Base-by-base conservation (phyloP, 1,140 invertebrate genomes). In the Micrasema minimum region DNA sequence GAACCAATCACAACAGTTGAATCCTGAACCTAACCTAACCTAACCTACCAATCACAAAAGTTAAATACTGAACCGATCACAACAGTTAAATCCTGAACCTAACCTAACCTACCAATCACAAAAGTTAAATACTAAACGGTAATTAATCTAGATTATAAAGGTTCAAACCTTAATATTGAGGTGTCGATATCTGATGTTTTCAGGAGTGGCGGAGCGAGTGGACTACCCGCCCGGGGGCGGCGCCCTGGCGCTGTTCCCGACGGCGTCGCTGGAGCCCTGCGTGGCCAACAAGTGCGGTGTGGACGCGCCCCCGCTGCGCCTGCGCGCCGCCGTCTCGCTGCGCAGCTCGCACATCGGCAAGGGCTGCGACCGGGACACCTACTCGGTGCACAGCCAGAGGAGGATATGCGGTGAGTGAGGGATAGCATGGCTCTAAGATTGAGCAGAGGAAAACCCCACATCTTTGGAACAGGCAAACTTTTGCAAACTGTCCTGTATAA, bases 301-400 rank as follows among this genome's bases (percentile, higher is more conserved):
- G 46, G 66, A 55, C 22, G 41, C 26, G 2, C 9, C 41, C 0
- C 86, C 88, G 26, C 86, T 92, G 6, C 85, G 89, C 55, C 88
- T 91, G 9, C 87, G 90, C 72, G 85, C 93, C 7, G 86, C 88
- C 43, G 81, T 96, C 16, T 88, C 88, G 14, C 82, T 96, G 62
- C 88, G 89, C 11, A 94, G 93, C 1, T 89, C 90, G 43, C 93
- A 96, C 79, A 96, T 96, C 74, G 95, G 94, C 46, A 91, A 91
- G 80, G 94, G 94, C 45, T 98, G 96, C 83, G 96, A 98, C 79
- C 82, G 95, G 4, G 95, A 97, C 79, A 96, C 95, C 0, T 96
- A 96, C 78, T 92, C 92, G 4, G 90, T 96, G 12, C 89, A 92
- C 68, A 93, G 92, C 12, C 95, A 97, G 82, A 84, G 94, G n/a